Evolutionary conservation across 2,888 invertebrate genomes (phyloP), one percentile per base, ranked within the genome.

Genomic region (Xestia rhomboidea): DNA sequence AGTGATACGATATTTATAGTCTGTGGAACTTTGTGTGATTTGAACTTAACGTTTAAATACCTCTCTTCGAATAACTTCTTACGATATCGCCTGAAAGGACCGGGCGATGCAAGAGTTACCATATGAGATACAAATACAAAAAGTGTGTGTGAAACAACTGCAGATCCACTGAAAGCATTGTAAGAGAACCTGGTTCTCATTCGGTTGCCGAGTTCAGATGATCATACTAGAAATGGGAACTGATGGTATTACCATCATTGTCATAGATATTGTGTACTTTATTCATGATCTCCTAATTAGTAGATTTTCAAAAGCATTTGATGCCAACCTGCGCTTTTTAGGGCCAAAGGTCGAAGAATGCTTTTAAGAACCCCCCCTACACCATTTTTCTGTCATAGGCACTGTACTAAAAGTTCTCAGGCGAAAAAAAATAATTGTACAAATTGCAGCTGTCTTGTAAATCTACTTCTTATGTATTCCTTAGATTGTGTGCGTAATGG

Each of bases 401-500:
- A 51, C 21, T 30, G 51, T 21, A 54, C 30, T 60, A 7, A 41
- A 49, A 34, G 34, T n/a, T n/a, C 30, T 70, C 7, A 4, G 66
- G 34, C 46, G n/a, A 67, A 62, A 15, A 49, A 68, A 54, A 27
- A 7, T 67, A 41, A 41, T 73, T 64, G 60, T 70, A 64, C 30
- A 74, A 80, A 62, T 71, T 60, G 63, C 15, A 63, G 57, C 27
- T 76, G 73, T 76, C 75, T 78, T 63, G 77, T 83, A 80, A 82
- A 83, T 81, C 66, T 62, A 77, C 60, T 51, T 86, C 77, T 86
- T 83, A 88, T 77, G 76, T 73, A 68, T 78, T 70, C 67, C 54
- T 78, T 82, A 78, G 83, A 72, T 74, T 85, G 70, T 84, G 79
- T 88, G 85, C 82, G 88, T 89, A 89, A 90, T 86, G 87, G 78